Evolutionary conservation across 2,888 invertebrate genomes (phyloP), one percentile per base, ranked within the genome.

Genomic region (Branchinecta sandiegonensis): DNA sequence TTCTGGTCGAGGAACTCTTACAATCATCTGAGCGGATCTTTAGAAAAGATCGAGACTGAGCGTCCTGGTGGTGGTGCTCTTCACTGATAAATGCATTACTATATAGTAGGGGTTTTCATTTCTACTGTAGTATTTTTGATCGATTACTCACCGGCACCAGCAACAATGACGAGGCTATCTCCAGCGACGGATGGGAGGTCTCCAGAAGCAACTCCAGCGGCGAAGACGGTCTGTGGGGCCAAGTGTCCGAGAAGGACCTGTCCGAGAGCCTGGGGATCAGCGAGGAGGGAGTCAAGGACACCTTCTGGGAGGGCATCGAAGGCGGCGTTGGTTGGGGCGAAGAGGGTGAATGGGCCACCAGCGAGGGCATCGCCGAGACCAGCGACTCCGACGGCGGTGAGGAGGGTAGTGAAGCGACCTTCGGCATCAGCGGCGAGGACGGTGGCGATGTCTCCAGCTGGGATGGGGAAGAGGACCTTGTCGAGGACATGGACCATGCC

Each of bases 401-500:
- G 17, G 9, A 69, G 63, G 23, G 47, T 50, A 23, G 63, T 68
- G 69, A 69, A 69, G 8, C 69, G n/a, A 10, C 63, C 67, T 13
- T 56, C 47, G n/a, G 69, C 48, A 46, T 69, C 69, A 17, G 46
- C 46, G 12, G 14, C 47, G 48, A 69, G 67, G 48, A 67, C 67
- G 9, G 66, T 46, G 11, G 11, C 12, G 48, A 70, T 48, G 66
- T 65, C 65, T 64, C 66, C 67, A 46, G 56, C 64, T 23, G 63
- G 63, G 23, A 65, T 48, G 37, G 66, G 68, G 23, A 48, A 48
- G 23, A 70, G 67, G 46, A 69, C 69, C 46, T 46, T 66, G 48
- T 68, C 68, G 48, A 70, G 66, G 12, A 70, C 64, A 66, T 70
- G 67, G 47, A 69, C 65, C 50, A 78, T 71, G 67, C 70, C 70